A percentile compares a stretch with the other conserved stretches of the same genome.
These are phyloP conservation scores for Reticulitermes lucifugus DNA, from an alignment of 2,888 invertebrate genomes.

Conservation along the genomic window DNA sequence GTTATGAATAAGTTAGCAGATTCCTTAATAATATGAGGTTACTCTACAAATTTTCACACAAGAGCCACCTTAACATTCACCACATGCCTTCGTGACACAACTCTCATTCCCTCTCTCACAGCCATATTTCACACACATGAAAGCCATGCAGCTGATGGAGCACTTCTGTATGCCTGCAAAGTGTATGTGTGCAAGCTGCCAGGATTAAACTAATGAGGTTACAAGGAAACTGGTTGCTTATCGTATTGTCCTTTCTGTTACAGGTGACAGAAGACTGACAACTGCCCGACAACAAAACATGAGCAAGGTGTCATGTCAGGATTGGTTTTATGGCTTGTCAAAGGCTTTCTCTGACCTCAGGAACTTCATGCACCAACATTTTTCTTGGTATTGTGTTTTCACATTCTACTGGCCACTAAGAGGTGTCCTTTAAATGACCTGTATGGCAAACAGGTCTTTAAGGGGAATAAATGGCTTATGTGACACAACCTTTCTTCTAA, in stretches of 20 bases:
- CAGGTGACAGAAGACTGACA: conserved; percentile 28
- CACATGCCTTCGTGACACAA: conserved; percentile 13
- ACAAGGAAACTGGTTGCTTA: background rate
- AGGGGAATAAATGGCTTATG: background rate
- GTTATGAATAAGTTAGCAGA: too few species aligned
- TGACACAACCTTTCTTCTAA: background rate
- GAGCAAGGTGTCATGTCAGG: background rate
- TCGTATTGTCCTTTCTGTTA: background rate
- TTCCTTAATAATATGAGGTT: too few species aligned
- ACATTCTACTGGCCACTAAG: background rate
- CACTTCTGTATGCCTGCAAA: conserved; percentile 9
- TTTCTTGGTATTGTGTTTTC: background rate
- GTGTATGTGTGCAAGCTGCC: background rate
- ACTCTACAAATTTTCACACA: too few species aligned
- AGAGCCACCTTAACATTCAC: conserved; percentile 14
- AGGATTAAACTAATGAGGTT: conserved; percentile 32
- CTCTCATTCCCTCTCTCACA: conserved; percentile 1
- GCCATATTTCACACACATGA: background rate
- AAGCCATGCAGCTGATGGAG: conserved; percentile 39
- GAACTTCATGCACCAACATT: conserved; percentile 31
- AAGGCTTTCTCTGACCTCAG: conserved; percentile 31
- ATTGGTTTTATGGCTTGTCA: conserved; percentile 33
- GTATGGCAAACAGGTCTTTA: background rate
- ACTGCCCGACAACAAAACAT: background rate
- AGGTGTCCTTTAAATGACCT: background rate